Base-by-base conservation (phyloP, 2,888 invertebrate genomes). In the Oscheius sp. region DNA sequence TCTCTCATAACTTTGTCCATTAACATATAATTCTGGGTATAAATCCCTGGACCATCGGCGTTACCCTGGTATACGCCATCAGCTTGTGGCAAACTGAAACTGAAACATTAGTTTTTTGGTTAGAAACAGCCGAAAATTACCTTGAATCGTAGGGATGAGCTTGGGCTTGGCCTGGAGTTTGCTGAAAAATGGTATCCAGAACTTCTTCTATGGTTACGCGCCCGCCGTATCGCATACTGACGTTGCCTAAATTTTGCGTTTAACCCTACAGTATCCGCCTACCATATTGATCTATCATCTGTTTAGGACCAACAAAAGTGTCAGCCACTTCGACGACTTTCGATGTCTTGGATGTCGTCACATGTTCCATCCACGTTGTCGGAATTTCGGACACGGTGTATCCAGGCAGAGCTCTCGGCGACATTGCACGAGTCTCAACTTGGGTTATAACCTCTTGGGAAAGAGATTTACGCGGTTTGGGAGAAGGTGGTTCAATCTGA, bases 141-240 rank as follows among this genome's bases (percentile, higher is more conserved):
- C 43, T 61, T 16, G 61, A 41, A 43, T 61, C 61, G 25, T 61
- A 61, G 13, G 66, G 52, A 52, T 27, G 55, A 52, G 35, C 79
- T 73, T n/a, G 90, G 88, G 94, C 9, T 61, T 41, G 61, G 25
- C 2, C 13, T 93, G 89, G 94, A 92, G 89, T 95, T 94, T 90
- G 78, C 55, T 87, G 84, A 80, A 95, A 92, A 85, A 95, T 92
- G 81, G 95, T 94, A 90, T 95, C 94, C 90, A 95, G 92, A 82
- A 95, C 95, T 91, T 95, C 95, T 91, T 95, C 95, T 89, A 95
- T 91, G 82, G 95, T 95, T 76, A 88, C 83, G 12, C 86, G 78
- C 5, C 87, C 87, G 7, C 86, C 87, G 68, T 86, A 86, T 12
- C 84, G 76, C 56, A 75, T 75, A 2, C 75, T 61, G 29, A 79